A percentile compares a stretch with the other conserved stretches of the same genome.
These are phyloP conservation scores for Hemicordylus capensis DNA, from an alignment of 2,113 vertebrate species.

Conservation along the genomic window DNA sequence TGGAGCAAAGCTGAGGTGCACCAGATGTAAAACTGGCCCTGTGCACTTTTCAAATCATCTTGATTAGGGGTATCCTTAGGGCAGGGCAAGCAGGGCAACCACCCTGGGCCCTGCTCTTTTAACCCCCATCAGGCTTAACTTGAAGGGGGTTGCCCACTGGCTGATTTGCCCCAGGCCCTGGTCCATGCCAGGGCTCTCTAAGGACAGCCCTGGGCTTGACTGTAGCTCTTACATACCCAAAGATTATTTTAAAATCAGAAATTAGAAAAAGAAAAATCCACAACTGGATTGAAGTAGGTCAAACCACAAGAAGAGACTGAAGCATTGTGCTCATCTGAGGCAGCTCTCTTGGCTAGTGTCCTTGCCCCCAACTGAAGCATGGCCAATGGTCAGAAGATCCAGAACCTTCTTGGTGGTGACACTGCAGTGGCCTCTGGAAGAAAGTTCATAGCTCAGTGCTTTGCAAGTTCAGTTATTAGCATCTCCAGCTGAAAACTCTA, in stretches of 20 bases:
- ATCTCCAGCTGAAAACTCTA: too few relatives aligned
- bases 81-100: too few relatives aligned
- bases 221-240: not conserved
- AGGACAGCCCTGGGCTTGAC: too few relatives aligned
- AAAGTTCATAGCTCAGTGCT: not conserved
- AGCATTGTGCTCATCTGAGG: not conserved
- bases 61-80: too few relatives aligned
- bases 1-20: constrained; percentile 13
- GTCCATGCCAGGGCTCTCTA: too few relatives aligned
- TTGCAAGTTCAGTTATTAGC: too few relatives aligned
- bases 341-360: not conserved
- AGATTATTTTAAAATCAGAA: not conserved
- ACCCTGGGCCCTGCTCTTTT: too few relatives aligned
- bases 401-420: not conserved
- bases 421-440: not conserved
- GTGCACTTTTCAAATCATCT: not conserved
- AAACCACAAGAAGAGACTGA: not conserved
- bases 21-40: not conserved
- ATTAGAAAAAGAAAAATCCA: not conserved
- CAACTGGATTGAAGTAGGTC: not conserved
- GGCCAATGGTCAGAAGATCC: too few relatives aligned
- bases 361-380: not conserved
- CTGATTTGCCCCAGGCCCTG: too few relatives aligned
- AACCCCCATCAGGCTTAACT: too few relatives aligned
- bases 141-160: too few relatives aligned